phyloP scores from a whole-genome alignment of 2,113 vertebrate species.

The Chroicocephalus ridibundus region DNA sequence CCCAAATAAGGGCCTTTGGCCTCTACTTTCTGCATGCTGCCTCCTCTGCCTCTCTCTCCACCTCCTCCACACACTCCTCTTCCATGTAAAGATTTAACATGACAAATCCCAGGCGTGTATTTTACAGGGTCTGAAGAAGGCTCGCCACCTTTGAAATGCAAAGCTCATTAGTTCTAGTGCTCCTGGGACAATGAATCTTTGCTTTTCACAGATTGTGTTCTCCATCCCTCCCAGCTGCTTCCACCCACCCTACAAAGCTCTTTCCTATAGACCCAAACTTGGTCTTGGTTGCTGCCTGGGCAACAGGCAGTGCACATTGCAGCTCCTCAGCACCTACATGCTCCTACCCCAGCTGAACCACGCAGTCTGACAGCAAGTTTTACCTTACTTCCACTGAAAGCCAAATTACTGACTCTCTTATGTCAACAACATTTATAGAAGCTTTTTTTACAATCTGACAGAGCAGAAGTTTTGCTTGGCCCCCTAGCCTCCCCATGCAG shows the following conservation, averaged over 20 bases:
- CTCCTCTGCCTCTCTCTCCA: background rate
- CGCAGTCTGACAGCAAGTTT: background rate
- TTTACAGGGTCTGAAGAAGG: background rate
- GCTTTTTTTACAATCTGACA: background rate
- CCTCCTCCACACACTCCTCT: background rate
- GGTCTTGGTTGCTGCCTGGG: background rate
- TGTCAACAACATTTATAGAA: background rate
- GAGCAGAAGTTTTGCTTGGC: background rate
- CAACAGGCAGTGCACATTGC: background rate
- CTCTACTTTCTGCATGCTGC: background rate
- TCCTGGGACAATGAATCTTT: background rate
- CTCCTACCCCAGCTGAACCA: background rate
- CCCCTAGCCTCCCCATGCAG: background rate
- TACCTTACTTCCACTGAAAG: background rate
- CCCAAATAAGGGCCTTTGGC: constrained; percentile 31
- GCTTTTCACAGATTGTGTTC: background rate
- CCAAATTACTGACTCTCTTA: background rate
- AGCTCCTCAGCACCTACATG: background rate
- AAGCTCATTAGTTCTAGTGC: background rate
- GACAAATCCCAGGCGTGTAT: background rate
- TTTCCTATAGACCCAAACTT: background rate
- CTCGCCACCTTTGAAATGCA: constrained; percentile 21
- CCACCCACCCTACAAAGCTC: constrained; percentile 9
- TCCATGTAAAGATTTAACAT: background rate
- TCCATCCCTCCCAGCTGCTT: constrained; percentile 22